phyloP scores from a whole-genome alignment of 2,113 vertebrate species.

The Corydoras maculifer region DNA sequence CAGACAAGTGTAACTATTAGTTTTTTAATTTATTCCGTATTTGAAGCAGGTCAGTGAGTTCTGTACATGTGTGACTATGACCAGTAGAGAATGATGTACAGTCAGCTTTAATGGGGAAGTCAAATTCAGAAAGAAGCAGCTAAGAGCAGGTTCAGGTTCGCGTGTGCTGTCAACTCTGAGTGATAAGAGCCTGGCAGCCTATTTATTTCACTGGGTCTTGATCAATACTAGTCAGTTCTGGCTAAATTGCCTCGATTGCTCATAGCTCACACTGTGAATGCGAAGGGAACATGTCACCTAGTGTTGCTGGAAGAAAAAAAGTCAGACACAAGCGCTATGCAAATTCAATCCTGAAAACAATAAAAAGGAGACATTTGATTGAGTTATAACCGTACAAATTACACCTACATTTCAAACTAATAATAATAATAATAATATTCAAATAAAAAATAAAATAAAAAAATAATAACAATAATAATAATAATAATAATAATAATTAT shows the following conservation, averaged over 20 bases:
- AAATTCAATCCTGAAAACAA: constrained; percentile 15
- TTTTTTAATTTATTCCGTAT: not conserved
- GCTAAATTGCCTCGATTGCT: constrained; percentile 48
- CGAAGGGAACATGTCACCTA: constrained; percentile 28
- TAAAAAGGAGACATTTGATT: not conserved
- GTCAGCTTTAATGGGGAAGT: constrained; percentile 25
- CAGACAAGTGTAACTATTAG: not conserved
- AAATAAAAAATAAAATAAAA: too few relatives aligned
- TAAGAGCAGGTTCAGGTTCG: constrained; percentile 30
- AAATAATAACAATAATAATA: too few relatives aligned
- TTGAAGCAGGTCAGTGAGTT: not conserved
- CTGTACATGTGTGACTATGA: not conserved
- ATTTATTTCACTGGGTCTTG: constrained; percentile 45
- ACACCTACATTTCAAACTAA: too few relatives aligned
- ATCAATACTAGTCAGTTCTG: constrained; percentile 44
- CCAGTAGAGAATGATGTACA: constrained; percentile 28
- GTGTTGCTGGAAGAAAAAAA: constrained; percentile 12
- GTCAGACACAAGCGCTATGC: constrained; percentile 1
- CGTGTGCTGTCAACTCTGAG: constrained; percentile 42
- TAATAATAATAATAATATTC: too few relatives aligned
- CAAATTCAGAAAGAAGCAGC: constrained; percentile 21
- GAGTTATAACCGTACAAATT: too few relatives aligned
- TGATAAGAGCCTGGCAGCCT: constrained; percentile 45
- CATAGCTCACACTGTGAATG: constrained; percentile 38
- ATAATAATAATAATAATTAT: too few relatives aligned